Conservation (phyloP, 2,113 vertebrate species). For the Labrus mixtus region DNA sequence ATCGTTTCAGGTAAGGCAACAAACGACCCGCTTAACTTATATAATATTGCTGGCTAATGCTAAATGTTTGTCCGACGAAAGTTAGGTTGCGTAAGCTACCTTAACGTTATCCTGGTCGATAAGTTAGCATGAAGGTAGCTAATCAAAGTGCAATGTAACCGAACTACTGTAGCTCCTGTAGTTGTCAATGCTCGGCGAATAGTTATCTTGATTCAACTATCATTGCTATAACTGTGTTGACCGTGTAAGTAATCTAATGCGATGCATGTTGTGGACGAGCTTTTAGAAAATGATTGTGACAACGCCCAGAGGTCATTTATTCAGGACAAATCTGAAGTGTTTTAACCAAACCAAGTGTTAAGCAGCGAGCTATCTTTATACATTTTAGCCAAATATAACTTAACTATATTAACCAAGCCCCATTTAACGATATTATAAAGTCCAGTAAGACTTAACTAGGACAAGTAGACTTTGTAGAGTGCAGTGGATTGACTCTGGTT, state of each 20-base stretch:
- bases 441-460: too few relatives aligned
- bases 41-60: too few relatives aligned
- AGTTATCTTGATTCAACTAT: too few relatives aligned
- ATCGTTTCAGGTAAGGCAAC: constrained; percentile 51
- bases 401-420: too few relatives aligned
- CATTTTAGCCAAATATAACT: not conserved
- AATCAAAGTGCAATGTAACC: not conserved
- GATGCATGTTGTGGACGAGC: not conserved
- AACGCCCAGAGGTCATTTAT: too few relatives aligned
- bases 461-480: too few relatives aligned
- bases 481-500: too few relatives aligned
- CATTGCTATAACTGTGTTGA: not conserved
- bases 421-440: too few relatives aligned
- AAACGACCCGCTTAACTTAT: not conserved
- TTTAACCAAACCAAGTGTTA: not conserved
- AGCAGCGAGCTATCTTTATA: too few relatives aligned
- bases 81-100: constrained; percentile 8
- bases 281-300: too few relatives aligned
- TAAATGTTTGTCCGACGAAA: not conserved
- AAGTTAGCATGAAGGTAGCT: not conserved
- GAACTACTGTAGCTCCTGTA: not conserved
- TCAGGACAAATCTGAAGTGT: not conserved
- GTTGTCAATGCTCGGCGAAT: not conserved
- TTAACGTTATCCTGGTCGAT: not conserved
- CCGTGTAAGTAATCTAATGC: not conserved